Evolutionary conservation across 2,797 vertebrate genomes (phyloP).

Genomic region (Gymnoscopelus microlampas): DNA sequence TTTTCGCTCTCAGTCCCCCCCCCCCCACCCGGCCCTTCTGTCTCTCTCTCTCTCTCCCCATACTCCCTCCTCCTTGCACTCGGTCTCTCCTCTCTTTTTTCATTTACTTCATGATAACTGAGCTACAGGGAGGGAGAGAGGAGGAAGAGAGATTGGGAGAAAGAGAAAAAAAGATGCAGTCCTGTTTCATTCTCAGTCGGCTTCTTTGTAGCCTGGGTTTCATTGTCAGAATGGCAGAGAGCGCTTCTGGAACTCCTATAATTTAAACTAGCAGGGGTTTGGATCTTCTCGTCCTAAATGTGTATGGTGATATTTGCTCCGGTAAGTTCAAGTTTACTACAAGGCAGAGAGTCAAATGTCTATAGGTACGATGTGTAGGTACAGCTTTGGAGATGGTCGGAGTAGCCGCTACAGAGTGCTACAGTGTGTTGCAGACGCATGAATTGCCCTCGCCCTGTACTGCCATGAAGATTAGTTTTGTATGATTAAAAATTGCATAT

Average conservation of each 20-base stretch:
- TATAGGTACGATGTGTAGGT: too few species aligned
- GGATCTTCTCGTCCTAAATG: slow-evolving; percentile 88
- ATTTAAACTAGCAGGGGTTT: slow-evolving; percentile 80
- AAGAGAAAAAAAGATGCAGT: slow-evolving; percentile 61
- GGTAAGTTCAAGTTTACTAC: slow-evolving; percentile 81
- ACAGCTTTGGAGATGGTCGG: too few species aligned
- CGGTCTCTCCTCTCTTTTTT: background rate
- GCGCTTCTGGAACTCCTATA: slow-evolving; percentile 80
- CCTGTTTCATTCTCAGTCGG: slow-evolving; percentile 58
- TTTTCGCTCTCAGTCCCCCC: background rate
- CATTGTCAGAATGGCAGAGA: slow-evolving; percentile 86
- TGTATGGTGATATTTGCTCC: slow-evolving; percentile 96
- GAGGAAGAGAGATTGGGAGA: slow-evolving; percentile 74
- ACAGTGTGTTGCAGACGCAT: too few species aligned
- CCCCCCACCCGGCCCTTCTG: too few species aligned
- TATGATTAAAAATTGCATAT: too few species aligned
- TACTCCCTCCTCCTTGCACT: background rate
- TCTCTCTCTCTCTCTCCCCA: background rate
- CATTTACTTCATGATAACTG: slow-evolving; percentile 19
- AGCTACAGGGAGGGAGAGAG: slow-evolving; percentile 73
- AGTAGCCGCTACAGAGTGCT: too few species aligned
- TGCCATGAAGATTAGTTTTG: too few species aligned
- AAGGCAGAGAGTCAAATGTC: background rate
- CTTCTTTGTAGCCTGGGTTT: slow-evolving; percentile 73
- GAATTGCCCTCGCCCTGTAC: too few species aligned